phyloP scores from a whole-genome alignment of 2,113 vertebrate species.

The Sakesphorus luctuosus region DNA sequence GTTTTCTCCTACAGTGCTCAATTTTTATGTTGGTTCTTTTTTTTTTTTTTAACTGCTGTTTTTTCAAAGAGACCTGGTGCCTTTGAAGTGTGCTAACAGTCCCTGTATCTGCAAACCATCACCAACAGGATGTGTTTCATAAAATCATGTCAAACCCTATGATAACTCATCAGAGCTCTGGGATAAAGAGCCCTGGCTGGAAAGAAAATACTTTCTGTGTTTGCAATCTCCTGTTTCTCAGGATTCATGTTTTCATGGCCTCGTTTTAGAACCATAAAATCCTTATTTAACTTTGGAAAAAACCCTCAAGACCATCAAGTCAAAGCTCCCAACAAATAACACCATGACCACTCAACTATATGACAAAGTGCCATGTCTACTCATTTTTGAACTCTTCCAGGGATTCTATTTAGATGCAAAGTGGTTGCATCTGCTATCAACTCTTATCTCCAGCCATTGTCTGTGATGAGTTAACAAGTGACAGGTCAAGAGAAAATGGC shows the following conservation, averaged over 20 bases:
- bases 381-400: neutral
- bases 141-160: neutral
- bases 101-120: neutral
- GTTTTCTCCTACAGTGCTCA: neutral
- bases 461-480: neutral
- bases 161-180: neutral
- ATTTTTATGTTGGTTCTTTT: too few species aligned
- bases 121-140: neutral
- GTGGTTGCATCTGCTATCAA: neutral
- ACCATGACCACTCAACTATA: neutral
- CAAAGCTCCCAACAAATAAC: fast-evolving
- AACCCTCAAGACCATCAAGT: neutral
- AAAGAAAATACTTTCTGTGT: neutral
- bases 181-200: neutral
- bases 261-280: neutral
- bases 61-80: neutral
- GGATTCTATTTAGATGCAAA: neutral
- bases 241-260: neutral
- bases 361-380: neutral
- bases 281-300: neutral
- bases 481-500: neutral
- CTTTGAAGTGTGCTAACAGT: neutral
- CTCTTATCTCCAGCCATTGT: neutral
- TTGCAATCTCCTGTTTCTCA: neutral
- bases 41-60: neutral